phyloP scores from a whole-genome alignment of 2,888 invertebrate species.

The Chrysomela aeneicollis region DNA sequence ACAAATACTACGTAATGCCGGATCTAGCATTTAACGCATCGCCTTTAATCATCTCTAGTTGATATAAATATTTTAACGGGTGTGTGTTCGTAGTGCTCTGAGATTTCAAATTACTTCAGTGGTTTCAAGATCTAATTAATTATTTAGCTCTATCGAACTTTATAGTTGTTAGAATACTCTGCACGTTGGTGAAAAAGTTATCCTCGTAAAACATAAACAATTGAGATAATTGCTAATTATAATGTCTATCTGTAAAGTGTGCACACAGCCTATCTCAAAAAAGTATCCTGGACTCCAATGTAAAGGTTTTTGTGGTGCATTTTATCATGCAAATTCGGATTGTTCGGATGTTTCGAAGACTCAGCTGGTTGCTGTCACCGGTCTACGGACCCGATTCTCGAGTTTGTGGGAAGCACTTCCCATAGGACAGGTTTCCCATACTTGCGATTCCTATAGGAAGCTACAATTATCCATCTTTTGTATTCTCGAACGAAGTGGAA shows the following conservation, averaged over 20 bases:
- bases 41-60: too few relatives aligned
- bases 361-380: constrained; percentile 4
- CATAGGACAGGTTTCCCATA: too few relatives aligned
- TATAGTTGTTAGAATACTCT: neutral
- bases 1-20: too few relatives aligned
- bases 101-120: neutral
- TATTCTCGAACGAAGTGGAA: constrained; percentile 3
- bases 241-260: neutral
- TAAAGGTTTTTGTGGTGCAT: constrained; percentile 5
- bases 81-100: neutral
- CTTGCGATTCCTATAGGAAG: too few relatives aligned
- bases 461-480: neutral
- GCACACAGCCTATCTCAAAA: neutral
- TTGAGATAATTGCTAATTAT: too few relatives aligned
- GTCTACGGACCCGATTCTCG: constrained; percentile 10
- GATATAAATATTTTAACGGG: too few relatives aligned
- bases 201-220: neutral
- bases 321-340: constrained; percentile 8
- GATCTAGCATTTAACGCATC: too few relatives aligned
- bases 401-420: neutral
- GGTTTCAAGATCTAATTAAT: neutral
- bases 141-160: neutral
- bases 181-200: neutral
- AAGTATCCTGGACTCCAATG: constrained; percentile 5
- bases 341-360: constrained; percentile 7